A percentile compares a stretch with the other conserved stretches of the same genome.
Evolutionary conservation across 2,797 vertebrate species (phyloP).

Genomic region (Syngnathus acus): DNA sequence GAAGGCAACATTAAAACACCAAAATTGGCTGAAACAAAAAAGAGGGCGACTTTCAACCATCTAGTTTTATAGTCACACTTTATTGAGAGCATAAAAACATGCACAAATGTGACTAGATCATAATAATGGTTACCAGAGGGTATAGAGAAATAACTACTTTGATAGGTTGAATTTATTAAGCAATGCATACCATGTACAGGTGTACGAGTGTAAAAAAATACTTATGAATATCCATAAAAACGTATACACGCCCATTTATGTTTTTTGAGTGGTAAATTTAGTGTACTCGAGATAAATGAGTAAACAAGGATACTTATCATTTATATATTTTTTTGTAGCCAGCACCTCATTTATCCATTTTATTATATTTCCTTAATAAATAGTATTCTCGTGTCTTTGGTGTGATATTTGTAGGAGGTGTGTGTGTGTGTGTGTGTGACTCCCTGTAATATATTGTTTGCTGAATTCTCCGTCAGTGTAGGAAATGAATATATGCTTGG

Average conservation of each 20-base stretch:
- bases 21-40: no score
- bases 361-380: background rate
- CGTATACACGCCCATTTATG: background rate
- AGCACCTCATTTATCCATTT: background rate
- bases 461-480: constrained; percentile 37
- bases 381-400: constrained; percentile 15
- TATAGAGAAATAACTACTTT: no score
- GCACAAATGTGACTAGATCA: no score
- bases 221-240: no score
- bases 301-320: background rate
- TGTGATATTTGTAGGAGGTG: constrained; percentile 20
- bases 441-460: constrained; percentile 28
- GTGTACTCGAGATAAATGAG: background rate
- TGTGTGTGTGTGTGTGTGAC: constrained; percentile 28
- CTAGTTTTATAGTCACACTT: no score
- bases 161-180: no score
- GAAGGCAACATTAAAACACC: no score
- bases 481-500: constrained; percentile 59
- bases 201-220: no score
- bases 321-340: background rate
- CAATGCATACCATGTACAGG: no score
- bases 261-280: background rate
- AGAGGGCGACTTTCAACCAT: no score
- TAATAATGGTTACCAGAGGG: no score
- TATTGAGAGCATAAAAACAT: no score